Conservation (phyloP, 1,140 invertebrate genomes). For the Antheraea pernyi region DNA sequence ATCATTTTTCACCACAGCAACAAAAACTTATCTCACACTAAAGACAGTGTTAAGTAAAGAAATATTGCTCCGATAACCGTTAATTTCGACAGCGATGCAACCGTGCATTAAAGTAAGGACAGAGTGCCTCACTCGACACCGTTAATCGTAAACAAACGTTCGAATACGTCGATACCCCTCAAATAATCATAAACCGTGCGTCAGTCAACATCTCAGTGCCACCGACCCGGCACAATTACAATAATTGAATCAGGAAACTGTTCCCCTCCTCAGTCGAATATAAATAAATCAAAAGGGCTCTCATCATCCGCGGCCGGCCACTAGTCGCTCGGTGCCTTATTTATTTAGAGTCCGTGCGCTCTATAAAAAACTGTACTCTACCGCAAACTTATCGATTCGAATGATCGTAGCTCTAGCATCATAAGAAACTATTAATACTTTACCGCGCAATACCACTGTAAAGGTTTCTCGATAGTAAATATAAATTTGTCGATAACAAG, state of each 20-base stretch:
- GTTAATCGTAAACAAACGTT: constrained; percentile 24
- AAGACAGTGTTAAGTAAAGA: neutral
- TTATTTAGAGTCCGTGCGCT: constrained; percentile 39
- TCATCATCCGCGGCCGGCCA: constrained; percentile 34
- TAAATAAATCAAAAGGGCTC: constrained; percentile 64
- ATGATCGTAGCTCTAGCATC: neutral
- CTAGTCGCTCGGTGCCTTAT: constrained; percentile 34
- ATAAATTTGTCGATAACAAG: constrained; percentile 6
- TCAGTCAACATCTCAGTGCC: constrained; percentile 35
- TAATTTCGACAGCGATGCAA: neutral
- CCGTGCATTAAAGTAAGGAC: neutral
- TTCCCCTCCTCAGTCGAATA: constrained; percentile 48
- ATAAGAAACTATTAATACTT: neutral
- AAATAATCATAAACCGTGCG: constrained; percentile 24
- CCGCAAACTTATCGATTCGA: neutral
- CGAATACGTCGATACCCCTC: constrained; percentile 25
- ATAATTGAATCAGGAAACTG: constrained; percentile 70
- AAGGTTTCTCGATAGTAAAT: constrained; percentile 5
- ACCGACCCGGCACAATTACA: constrained; percentile 49
- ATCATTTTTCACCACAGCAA: neutral
- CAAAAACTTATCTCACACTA: neutral
- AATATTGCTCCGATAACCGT: neutral
- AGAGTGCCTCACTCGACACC: constrained; percentile 28
- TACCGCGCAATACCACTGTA: neutral
- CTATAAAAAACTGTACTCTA: constrained; percentile 37